These are phyloP conservation scores for Eurytoma californica DNA, from an alignment of 2,888 invertebrate species.

Conservation along the genomic window DNA sequence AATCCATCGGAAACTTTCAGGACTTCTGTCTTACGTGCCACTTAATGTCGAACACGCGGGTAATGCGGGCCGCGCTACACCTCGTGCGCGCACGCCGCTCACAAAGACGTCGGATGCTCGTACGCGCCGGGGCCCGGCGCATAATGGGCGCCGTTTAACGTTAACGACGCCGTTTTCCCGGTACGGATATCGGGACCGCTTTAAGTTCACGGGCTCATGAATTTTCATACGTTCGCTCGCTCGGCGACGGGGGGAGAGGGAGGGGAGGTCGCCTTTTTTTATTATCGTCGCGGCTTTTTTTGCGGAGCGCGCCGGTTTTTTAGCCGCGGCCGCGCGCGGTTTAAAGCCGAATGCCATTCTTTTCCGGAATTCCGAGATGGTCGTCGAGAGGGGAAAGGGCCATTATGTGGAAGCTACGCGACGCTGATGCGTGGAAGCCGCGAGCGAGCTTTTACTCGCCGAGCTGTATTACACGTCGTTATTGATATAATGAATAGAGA, in stretches of 20 bases:
- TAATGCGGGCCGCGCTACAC: slow-evolving; percentile 53
- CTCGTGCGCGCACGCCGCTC: slow-evolving; percentile 39
- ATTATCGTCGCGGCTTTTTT: slow-evolving; percentile 25
- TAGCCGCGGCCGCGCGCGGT: not conserved
- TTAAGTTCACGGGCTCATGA: slow-evolving; percentile 69
- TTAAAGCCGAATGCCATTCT: slow-evolving; percentile 45
- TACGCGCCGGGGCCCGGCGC: slow-evolving; percentile 48
- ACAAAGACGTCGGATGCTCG: slow-evolving; percentile 33
- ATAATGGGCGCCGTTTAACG: slow-evolving; percentile 73
- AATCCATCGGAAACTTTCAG: slow-evolving; percentile 47
- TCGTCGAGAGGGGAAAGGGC: not conserved
- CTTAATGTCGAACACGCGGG: slow-evolving; percentile 49
- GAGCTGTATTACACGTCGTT: slow-evolving; percentile 41
- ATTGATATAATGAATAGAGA: slow-evolving; percentile 49
- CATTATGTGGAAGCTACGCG: no score
- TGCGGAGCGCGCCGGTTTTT: not conserved
- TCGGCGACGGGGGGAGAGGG: not conserved
- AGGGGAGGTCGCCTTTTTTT: not conserved
- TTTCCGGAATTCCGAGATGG: slow-evolving; percentile 35
- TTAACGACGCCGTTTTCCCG: slow-evolving; percentile 74
- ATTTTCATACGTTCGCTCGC: slow-evolving; percentile 67
- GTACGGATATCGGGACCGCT: slow-evolving; percentile 69
- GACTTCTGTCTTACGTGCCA: slow-evolving; percentile 54
- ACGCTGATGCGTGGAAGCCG: not conserved
- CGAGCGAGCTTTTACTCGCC: slow-evolving; percentile 29